Percentiles rank a stretch among this genome's conserved stretches.
phyloP scores from a whole-genome alignment of 2,113 vertebrate genomes.

The Ciconia maguari region DNA sequence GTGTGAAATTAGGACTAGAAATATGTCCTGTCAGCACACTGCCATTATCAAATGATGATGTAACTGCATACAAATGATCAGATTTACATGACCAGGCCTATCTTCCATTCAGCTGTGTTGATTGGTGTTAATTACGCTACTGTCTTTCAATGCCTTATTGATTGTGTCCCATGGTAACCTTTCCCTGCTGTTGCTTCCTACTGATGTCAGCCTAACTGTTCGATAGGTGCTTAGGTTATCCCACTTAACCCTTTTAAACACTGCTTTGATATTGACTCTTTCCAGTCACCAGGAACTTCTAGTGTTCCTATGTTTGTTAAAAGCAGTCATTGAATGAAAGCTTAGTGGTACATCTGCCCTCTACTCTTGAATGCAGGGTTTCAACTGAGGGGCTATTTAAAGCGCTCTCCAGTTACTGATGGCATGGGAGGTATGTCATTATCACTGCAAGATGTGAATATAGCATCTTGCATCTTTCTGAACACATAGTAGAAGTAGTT shows the following conservation, averaged over 20 bases:
- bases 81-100: conserved; percentile 42
- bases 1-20: conserved; percentile 1
- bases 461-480: background rate
- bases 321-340: background rate
- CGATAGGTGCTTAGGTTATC: background rate
- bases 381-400: background rate
- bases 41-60: background rate
- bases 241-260: background rate
- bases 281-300: background rate
- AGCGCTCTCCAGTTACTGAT: background rate
- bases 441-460: background rate
- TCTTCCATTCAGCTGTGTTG: conserved; percentile 52
- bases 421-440: background rate
- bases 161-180: conserved; percentile 39
- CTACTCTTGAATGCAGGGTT: background rate
- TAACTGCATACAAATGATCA: conserved; percentile 34
- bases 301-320: background rate
- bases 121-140: conserved; percentile 42
- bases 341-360: background rate
- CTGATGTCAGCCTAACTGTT: background rate
- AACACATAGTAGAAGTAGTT: background rate
- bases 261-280: background rate
- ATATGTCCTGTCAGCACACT: background rate
- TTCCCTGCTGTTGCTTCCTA: background rate
- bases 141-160: conserved; percentile 51